Conservation (phyloP, 2,113 vertebrate genomes). For the Opisthocomus hoazin region DNA sequence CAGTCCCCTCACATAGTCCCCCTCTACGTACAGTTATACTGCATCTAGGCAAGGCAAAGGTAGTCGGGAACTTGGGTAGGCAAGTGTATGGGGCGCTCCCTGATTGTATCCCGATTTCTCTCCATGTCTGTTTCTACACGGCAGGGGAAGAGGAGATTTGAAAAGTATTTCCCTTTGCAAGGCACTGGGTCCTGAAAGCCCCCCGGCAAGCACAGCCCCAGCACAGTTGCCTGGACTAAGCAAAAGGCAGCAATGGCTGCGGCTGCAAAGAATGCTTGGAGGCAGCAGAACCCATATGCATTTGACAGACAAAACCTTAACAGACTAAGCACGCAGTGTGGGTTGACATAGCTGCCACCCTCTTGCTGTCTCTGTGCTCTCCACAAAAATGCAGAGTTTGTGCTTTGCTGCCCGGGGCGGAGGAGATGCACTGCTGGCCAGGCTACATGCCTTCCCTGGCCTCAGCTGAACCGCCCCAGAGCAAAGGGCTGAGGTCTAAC, state of each 20-base stretch:
- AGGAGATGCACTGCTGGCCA: not conserved
- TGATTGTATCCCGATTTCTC: not conserved
- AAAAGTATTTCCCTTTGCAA: not conserved
- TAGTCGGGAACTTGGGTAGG: rapidly evolving
- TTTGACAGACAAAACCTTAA: not conserved
- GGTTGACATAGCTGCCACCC: not conserved
- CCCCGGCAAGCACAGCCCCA: not conserved
- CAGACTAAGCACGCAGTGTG: not conserved
- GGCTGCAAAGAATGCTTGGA: not conserved
- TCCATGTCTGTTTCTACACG: not conserved
- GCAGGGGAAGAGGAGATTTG: not conserved
- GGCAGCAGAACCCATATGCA: not conserved
- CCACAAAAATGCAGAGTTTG: not conserved
- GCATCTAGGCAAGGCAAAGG: not conserved
- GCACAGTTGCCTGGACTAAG: not conserved
- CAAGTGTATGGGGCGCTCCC: not conserved
- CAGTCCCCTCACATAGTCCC: not conserved
- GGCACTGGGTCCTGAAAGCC: not conserved
- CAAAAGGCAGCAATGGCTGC: not conserved
- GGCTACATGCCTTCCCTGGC: rapidly evolving
- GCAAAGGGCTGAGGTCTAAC: not conserved
- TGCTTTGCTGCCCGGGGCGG: not conserved
- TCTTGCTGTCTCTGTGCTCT: not conserved
- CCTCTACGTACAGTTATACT: not conserved
- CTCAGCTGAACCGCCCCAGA: rapidly evolving